Conservation (phyloP, 2,113 vertebrate genomes). For the Nycticorax nycticorax region DNA sequence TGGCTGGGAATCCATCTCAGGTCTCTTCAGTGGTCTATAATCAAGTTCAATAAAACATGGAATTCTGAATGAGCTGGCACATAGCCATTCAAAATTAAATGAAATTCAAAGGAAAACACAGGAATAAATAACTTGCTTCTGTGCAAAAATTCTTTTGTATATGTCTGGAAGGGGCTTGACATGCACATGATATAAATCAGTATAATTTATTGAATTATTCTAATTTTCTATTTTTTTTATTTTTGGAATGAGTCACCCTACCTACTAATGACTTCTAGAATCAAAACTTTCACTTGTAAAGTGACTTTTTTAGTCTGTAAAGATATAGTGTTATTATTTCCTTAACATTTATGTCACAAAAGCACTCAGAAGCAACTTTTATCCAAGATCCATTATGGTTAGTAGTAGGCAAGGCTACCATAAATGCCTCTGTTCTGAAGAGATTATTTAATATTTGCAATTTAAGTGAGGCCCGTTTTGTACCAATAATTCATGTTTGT, state of each 20-base stretch:
- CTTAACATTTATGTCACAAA: neutral
- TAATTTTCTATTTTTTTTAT: neutral
- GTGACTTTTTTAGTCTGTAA: neutral
- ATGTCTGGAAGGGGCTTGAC: neutral
- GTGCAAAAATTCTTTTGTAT: neutral
- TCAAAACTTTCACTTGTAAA: neutral
- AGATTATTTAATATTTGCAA: neutral
- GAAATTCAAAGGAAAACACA: neutral
- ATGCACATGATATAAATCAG: neutral
- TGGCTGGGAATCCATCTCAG: neutral
- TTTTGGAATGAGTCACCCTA: neutral
- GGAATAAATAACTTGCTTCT: neutral
- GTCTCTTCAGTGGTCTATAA: neutral
- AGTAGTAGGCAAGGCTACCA: neutral
- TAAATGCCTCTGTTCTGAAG: neutral
- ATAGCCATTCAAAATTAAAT: neutral
- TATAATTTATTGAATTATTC: neutral
- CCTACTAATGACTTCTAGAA: neutral
- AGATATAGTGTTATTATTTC: neutral
- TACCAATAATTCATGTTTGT: neutral
- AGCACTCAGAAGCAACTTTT: neutral
- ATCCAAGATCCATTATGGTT: neutral
- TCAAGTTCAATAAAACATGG: neutral
- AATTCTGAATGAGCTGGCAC: neutral
- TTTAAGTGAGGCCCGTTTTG: neutral